Evolutionary conservation across 2,797 vertebrate species (phyloP), one percentile per base, ranked within the genome.

Genomic region (Heteromormyrus szaboi): DNA sequence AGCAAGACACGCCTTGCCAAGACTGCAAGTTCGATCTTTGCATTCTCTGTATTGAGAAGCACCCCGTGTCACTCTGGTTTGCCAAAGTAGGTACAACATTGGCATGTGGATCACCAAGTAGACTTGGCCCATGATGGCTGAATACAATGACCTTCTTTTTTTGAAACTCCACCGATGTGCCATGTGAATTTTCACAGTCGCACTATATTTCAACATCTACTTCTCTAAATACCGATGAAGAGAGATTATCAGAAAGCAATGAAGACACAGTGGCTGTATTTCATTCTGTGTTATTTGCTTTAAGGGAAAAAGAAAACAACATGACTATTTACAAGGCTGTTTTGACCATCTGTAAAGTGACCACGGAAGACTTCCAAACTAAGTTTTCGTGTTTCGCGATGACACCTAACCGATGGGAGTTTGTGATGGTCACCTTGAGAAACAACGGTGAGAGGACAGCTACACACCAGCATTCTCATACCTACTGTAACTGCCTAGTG

Each of bases 311-410:
- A n/a, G 0, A 54, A 41, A 2, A 65, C 0, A 2, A 33, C 4
- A 86, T 89, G 0, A 92, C 89, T 44, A 88, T 92, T 4, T 11
- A 9, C 89, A 94, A 93, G 41, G 56, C 91, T 0, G 84, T 62
- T 46, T 91, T 97, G 90, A 91, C 88, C 87, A 96, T 97, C 29
- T 33, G 59, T 4, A 90, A 90, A 72, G 91, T 96, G n/a, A 94
- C 92, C 4, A 50, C 92, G 11, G 3, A 91, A 2, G 94, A 97
- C 89, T 94, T 96, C 87, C 59, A 87, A 14, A 41, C 90, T 8
- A 44, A 89, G 88, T 97, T 96, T 88, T 17, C 85, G 0, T 97
- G 96, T 51, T 0, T 12, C 0, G 93, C 88, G 0, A 0, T 0
- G 0, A 91, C 92, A 0, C 0, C 0, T 0, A 84, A n/a, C 44